Evolutionary conservation across 23 tunicate genomes (phyloP).

Genomic region (Halocynthia aurantium): DNA sequence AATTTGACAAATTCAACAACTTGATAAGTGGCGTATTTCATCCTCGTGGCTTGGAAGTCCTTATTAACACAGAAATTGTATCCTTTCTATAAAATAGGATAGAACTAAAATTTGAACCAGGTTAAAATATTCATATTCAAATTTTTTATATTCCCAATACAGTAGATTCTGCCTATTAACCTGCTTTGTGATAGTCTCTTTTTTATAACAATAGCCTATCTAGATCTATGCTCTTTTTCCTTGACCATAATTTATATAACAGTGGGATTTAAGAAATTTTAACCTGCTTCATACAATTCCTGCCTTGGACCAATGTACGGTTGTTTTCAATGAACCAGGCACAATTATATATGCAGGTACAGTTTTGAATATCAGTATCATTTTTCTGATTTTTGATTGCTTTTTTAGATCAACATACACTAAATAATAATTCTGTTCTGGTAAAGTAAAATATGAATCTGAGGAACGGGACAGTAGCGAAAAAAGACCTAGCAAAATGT

Average conservation of each 20-base stretch:
- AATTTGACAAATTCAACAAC: slow-evolving; percentile 65
- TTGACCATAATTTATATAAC: background rate
- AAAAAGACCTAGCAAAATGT: slow-evolving; percentile 1
- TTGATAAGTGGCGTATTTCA: slow-evolving; percentile 72
- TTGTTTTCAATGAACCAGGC: slow-evolving; percentile 48
- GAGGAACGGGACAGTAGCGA: slow-evolving; percentile 39
- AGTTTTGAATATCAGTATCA: background rate
- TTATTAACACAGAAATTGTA: slow-evolving; percentile 82
- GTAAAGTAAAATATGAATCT: too few species aligned
- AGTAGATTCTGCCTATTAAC: too few species aligned
- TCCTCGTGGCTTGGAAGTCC: slow-evolving; percentile 65
- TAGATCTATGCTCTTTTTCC: background rate
- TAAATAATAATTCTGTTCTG: too few species aligned
- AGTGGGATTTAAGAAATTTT: slow-evolving; percentile 88
- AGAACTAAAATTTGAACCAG: too few species aligned
- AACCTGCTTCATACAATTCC: slow-evolving; percentile 75
- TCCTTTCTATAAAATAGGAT: slow-evolving; percentile 7
- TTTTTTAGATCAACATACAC: too few species aligned
- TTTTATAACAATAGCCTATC: background rate
- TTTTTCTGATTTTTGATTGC: background rate
- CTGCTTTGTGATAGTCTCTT: too few species aligned
- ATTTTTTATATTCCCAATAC: too few species aligned
- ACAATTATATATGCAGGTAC: slow-evolving; percentile 64
- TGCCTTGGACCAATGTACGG: slow-evolving; percentile 48
- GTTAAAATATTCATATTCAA: too few species aligned